These are phyloP conservation scores for Pseudomyrmex flavicornis DNA, from an alignment of 1,140 invertebrate species.

Conservation along the genomic window DNA sequence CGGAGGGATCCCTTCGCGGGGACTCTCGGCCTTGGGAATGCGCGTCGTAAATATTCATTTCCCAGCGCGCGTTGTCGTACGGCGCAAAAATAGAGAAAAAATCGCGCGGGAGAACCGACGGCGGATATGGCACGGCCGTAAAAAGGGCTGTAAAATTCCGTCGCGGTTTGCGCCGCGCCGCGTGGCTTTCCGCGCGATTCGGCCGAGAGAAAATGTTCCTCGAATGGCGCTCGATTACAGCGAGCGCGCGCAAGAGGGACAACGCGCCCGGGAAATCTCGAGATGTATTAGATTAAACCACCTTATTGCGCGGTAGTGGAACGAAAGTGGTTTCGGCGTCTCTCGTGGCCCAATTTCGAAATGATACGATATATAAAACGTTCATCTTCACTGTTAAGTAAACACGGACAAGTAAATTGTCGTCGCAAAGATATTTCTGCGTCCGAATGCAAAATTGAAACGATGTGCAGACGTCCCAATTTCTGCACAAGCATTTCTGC, in stretches of 20 bases:
- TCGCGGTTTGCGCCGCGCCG: neutral
- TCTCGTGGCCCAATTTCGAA: slow-evolving; percentile 1
- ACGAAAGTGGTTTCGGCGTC: slow-evolving; percentile 2
- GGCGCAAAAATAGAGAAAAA: slow-evolving; percentile 16
- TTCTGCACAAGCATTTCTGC: neutral
- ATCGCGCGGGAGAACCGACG: neutral
- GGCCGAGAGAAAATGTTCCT: slow-evolving; percentile 9
- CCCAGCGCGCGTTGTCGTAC: slow-evolving; percentile 25
- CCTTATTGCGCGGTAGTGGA: neutral
- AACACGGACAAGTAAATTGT: neutral
- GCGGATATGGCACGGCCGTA: slow-evolving; percentile 22
- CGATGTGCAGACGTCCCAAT: neutral
- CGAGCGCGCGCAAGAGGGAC: neutral
- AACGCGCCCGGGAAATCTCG: neutral
- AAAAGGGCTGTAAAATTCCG: slow-evolving; percentile 56
- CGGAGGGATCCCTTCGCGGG: slow-evolving; percentile 16
- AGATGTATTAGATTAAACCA: slow-evolving; percentile 18
- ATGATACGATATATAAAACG: neutral
- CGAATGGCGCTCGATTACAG: neutral
- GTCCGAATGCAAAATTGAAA: neutral
- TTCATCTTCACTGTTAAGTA: slow-evolving; percentile 19
- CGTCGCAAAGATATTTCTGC: neutral
- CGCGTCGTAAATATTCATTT: slow-evolving; percentile 68
- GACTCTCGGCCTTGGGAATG: slow-evolving; percentile 16
- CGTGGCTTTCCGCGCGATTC: neutral